Evolutionary conservation across 1,140 invertebrate species (phyloP), one percentile per base, ranked within the genome.

Genomic region (Cherax quadricarinatus): DNA sequence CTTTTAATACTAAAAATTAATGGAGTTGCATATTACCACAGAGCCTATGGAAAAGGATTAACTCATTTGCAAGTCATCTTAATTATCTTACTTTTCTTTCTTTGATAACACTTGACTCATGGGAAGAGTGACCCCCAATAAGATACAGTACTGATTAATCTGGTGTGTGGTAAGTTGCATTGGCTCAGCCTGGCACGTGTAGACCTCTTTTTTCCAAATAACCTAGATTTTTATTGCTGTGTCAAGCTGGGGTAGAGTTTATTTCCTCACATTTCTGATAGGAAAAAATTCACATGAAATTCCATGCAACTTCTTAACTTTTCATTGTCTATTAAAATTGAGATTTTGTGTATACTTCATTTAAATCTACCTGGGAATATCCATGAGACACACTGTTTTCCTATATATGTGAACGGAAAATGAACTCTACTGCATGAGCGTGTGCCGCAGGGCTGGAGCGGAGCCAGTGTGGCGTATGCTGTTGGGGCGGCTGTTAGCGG

Each of bases 381-480:
- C 53, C 21, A 24, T 30, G 86, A 79, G 66, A 48, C 21, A 30
- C 12, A 53, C 7, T 79, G n/a, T 79, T 78, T 75, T 21, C 53
- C 24, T 53, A 30, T 78, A 89, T 62, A 82, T 70, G 75, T 82
- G 80, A 62, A 62, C 66, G 80, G 80, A 89, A 66, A 83, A 66
- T 81, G 62, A 82, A 83, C 79, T 82, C 62, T 51, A 82, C 88
- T 82, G 88, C 88, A 83, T 89, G 88, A 82, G 88, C 51, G 86
- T 84, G 70, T 88, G 91, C 79, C 86, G 91, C 91, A 92, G 91
- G 91, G 91, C 70, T 92, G 91, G 91, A 92, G 91, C 81, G 91
- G 91, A 70, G 86, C 85, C 91, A 92, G 91, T 92, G 91, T 92
- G 91, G 85, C 91, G 85, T 92, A 92, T 88, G 91, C 91, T 81